phyloP scores from a whole-genome alignment of 2,797 vertebrate genomes.

The Labeo calbasu region DNA sequence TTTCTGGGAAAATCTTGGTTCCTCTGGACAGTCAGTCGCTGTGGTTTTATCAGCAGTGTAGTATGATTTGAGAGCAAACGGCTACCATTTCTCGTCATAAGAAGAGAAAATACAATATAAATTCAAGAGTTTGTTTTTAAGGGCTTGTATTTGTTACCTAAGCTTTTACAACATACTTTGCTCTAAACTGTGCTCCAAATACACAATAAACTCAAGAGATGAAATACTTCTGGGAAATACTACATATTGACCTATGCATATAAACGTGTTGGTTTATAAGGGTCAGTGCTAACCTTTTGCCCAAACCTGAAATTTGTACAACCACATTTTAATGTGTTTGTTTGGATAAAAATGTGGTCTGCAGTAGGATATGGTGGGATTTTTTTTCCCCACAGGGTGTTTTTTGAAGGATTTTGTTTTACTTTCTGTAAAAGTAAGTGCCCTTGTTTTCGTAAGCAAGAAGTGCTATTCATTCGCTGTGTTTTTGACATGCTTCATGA shows the following conservation, averaged over 20 bases:
- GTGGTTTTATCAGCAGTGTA: slow-evolving; percentile 33
- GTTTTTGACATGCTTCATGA: slow-evolving; percentile 34
- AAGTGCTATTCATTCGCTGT: neutral
- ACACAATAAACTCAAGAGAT: neutral
- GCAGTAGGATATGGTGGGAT: slow-evolving; percentile 49
- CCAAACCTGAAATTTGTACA: slow-evolving; percentile 26
- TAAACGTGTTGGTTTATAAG: slow-evolving; percentile 16
- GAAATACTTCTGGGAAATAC: slow-evolving; percentile 24
- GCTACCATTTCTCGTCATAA: slow-evolving; percentile 8
- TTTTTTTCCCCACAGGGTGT: slow-evolving; percentile 19
- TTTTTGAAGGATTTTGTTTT: slow-evolving; percentile 55
- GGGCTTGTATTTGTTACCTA: neutral
- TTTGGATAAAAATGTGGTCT: slow-evolving; percentile 49
- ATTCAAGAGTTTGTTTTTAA: neutral
- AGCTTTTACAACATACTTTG: neutral
- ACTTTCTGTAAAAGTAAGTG: slow-evolving; percentile 27
- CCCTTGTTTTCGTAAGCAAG: slow-evolving; percentile 27
- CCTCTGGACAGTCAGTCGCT: slow-evolving; percentile 1
- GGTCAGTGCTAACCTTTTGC: slow-evolving; percentile 14
- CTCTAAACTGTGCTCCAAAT: neutral
- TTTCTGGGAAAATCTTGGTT: slow-evolving; percentile 33
- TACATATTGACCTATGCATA: neutral
- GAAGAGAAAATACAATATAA: neutral
- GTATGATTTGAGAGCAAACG: neutral
- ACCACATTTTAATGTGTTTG: slow-evolving; percentile 42